Conservation (phyloP, 2,113 vertebrate genomes). For the Nettapus auritus region DNA sequence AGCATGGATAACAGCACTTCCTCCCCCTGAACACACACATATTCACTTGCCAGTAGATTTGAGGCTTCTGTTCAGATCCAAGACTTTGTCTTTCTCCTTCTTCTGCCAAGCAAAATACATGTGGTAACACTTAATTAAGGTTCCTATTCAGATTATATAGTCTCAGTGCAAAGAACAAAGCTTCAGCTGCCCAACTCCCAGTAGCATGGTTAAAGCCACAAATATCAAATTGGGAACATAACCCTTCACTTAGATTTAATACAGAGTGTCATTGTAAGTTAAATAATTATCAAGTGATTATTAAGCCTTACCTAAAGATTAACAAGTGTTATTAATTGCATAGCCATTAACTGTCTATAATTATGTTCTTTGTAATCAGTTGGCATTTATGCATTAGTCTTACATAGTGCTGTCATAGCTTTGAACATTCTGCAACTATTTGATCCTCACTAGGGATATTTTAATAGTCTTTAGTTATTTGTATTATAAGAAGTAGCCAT, state of each 20-base stretch:
- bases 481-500: constrained; percentile 46
- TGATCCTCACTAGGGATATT: constrained; percentile 34
- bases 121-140: constrained; percentile 63
- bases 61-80: constrained; percentile 44
- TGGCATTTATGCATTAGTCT: constrained; percentile 51
- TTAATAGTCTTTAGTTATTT: constrained; percentile 66
- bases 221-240: constrained; percentile 13
- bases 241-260: constrained; percentile 33
- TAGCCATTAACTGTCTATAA: constrained; percentile 22
- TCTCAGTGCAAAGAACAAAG: neutral
- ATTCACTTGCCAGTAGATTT: constrained; percentile 8
- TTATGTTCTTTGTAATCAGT: constrained; percentile 30
- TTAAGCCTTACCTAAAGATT: constrained; percentile 54
- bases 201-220: neutral
- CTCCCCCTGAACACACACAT: neutral
- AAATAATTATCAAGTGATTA: constrained; percentile 59
- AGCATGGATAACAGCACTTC: neutral
- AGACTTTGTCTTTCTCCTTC: constrained; percentile 24
- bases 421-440: neutral
- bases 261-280: neutral
- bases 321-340: constrained; percentile 42
- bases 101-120: constrained; percentile 49
- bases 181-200: constrained; percentile 27
- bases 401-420: neutral
- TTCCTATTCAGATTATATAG: constrained; percentile 43